These are phyloP conservation scores for Apteryx mantelli DNA, from an alignment of 2,113 vertebrate genomes.

Conservation along the genomic window DNA sequence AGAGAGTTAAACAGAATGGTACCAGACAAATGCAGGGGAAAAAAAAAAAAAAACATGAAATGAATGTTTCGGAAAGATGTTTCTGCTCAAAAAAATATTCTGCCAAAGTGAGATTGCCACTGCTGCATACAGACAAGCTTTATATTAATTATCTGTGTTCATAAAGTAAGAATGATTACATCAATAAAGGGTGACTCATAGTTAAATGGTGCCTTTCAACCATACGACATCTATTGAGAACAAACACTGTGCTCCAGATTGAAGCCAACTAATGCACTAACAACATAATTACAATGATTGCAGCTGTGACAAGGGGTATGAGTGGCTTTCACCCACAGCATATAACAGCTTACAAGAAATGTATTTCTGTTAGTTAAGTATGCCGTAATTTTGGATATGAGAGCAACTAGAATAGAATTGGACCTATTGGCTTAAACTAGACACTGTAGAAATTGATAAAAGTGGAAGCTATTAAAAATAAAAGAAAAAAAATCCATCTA, in stretches of 20 bases:
- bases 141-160: slow-evolving; percentile 67
- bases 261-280: slow-evolving; percentile 60
- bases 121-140: slow-evolving; percentile 29
- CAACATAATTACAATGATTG: slow-evolving; percentile 57
- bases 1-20: neutral
- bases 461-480: neutral
- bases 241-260: slow-evolving; percentile 49
- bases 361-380: slow-evolving; percentile 23
- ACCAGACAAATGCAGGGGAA: neutral
- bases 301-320: slow-evolving; percentile 29
- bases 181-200: slow-evolving; percentile 70
- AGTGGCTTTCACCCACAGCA: slow-evolving; percentile 10
- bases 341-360: slow-evolving; percentile 12
- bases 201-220: slow-evolving; percentile 66
- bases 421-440: neutral
- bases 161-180: slow-evolving; percentile 66
- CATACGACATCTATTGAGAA: slow-evolving; percentile 41
- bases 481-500: neutral
- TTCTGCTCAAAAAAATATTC: neutral
- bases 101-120: neutral
- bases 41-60: neutral
- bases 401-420: neutral
- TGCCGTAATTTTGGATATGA: neutral
- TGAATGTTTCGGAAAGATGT: neutral
- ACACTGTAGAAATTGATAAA: neutral